Percentiles rank a stretch among this genome's conserved stretches.
Evolutionary conservation across 2,797 vertebrate genomes (phyloP).

Genomic region (Pipistrellus pygmaeus): DNA sequence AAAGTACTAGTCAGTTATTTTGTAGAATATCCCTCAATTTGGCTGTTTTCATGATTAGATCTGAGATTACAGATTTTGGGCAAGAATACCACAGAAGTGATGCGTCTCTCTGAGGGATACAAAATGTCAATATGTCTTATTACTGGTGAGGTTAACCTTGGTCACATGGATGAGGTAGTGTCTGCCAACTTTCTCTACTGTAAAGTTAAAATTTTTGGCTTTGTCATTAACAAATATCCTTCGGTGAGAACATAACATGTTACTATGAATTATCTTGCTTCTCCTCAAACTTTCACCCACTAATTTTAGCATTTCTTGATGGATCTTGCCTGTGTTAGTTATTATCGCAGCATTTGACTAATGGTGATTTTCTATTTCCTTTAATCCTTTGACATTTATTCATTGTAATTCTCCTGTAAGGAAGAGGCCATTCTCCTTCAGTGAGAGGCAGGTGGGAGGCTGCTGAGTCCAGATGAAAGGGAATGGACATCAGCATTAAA

Average conservation of each 20-base stretch:
- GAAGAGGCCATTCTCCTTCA: neutral
- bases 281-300: neutral
- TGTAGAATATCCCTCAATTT: neutral
- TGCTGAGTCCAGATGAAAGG: neutral
- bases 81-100: neutral
- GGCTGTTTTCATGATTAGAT: neutral
- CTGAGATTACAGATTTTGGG: neutral
- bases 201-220: neutral
- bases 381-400: constrained; percentile 1
- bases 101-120: neutral
- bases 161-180: neutral
- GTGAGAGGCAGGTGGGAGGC: neutral
- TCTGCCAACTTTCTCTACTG: neutral
- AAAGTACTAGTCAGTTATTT: neutral
- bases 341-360: neutral
- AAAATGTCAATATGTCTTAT: neutral
- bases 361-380: constrained; percentile 24
- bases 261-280: neutral
- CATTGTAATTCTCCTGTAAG: constrained; percentile 16
- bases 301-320: neutral
- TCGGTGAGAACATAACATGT: neutral
- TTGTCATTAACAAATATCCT: neutral
- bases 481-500: neutral
- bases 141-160: neutral
- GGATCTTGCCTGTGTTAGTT: neutral